phyloP scores from a whole-genome alignment of 2,797 vertebrate genomes.

The Yasuhikotakia modesta region DNA sequence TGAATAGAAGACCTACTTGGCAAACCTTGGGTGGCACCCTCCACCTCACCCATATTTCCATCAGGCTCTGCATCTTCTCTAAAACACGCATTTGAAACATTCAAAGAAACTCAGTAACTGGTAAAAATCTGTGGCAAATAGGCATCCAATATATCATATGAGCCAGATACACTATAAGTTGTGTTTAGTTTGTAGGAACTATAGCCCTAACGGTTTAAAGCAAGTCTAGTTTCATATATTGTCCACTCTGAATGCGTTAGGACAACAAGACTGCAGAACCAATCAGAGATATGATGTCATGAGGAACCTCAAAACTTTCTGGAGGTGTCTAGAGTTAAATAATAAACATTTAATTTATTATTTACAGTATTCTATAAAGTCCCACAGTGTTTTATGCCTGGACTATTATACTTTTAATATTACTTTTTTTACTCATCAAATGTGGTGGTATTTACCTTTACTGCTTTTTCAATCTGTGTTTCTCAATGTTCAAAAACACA shows the following conservation, averaged over 20 bases:
- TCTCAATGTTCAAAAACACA: not conserved
- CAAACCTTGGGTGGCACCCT: slow-evolving; percentile 72
- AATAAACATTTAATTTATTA: not conserved
- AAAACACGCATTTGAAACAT: slow-evolving; percentile 51
- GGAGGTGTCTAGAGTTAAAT: not conserved
- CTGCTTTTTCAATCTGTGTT: no score
- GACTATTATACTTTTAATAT: not conserved
- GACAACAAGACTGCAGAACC: no score
- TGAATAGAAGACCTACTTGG: slow-evolving; percentile 71
- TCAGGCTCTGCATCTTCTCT: slow-evolving; percentile 88
- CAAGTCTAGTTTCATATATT: not conserved
- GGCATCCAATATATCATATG: no score
- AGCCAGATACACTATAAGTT: not conserved
- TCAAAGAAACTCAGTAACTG: not conserved
- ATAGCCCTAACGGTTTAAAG: not conserved
- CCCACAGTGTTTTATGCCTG: not conserved
- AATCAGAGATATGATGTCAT: not conserved
- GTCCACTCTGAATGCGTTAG: not conserved
- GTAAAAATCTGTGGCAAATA: no score
- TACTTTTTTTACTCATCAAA: no score
- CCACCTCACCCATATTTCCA: slow-evolving; percentile 81
- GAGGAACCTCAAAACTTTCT: not conserved
- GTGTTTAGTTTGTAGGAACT: not conserved
- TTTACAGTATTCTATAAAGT: not conserved
- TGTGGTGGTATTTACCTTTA: no score